Percentiles rank a stretch among this genome's conserved stretches.
These are phyloP conservation scores for Thalpophila matura DNA, from an alignment of 2,888 invertebrate species.

Conservation along the genomic window DNA sequence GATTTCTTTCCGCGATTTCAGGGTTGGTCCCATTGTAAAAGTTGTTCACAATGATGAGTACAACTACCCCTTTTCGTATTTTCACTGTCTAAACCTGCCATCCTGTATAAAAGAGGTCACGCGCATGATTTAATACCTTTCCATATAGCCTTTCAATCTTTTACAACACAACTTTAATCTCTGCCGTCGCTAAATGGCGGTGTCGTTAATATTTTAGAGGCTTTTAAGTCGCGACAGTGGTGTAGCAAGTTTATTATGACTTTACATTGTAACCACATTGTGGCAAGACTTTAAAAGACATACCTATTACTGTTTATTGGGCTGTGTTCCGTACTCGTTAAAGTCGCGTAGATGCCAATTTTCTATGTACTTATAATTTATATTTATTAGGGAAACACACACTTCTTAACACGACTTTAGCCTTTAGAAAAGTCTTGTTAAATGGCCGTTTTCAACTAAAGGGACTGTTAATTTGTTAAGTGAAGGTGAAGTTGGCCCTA, in stretches of 20 bases:
- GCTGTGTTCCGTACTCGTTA: background rate
- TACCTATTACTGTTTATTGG: conserved; percentile 18
- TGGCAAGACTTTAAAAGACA: conserved; percentile 15
- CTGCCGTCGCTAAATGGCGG: conserved; percentile 28
- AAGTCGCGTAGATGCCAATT: background rate
- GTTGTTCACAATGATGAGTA: no score
- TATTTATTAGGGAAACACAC: no score
- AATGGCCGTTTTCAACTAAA: no score
- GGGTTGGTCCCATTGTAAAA: no score
- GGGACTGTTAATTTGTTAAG: no score
- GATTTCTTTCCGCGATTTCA: no score
- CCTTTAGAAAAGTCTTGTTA: no score
- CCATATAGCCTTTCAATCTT: conserved; percentile 32
- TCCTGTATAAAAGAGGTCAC: background rate
- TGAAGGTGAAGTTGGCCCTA: no score
- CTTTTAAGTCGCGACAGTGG: conserved; percentile 36
- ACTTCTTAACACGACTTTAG: no score
- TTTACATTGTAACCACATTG: conserved; percentile 49
- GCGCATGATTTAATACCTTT: conserved; percentile 11
- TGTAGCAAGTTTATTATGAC: conserved; percentile 40
- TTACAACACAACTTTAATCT: conserved; percentile 52
- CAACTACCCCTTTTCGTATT: no score
- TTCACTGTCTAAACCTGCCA: no score
- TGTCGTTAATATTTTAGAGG: conserved; percentile 50
- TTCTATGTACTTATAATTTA: no score